Conservation (phyloP, 1,140 invertebrate genomes). For the Diuraphis noxia region DNA sequence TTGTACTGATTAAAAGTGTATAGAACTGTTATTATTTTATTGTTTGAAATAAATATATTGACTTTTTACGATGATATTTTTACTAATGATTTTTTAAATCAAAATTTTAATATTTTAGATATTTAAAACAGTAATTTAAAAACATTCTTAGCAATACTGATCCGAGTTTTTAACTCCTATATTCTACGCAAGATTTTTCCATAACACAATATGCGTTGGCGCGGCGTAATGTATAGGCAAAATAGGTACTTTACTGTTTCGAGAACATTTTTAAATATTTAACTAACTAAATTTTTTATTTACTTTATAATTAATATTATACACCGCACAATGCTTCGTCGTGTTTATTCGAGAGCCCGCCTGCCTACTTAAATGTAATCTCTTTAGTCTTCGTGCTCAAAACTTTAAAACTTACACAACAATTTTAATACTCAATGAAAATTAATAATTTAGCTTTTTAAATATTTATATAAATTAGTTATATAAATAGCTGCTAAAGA, state of each 20-base stretch:
- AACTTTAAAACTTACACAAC: slow-evolving; percentile 3
- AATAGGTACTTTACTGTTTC: background rate
- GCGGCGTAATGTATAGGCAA: background rate
- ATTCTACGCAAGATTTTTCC: background rate
- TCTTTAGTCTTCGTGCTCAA: too few relatives aligned
- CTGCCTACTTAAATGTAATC: background rate
- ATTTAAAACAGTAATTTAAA: background rate
- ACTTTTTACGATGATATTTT: background rate
- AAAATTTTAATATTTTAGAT: background rate
- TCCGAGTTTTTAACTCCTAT: background rate
- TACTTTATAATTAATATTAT: background rate
- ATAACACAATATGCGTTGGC: background rate
- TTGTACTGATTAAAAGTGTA: background rate
- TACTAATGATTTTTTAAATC: background rate
- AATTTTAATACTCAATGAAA: background rate
- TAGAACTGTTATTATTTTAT: background rate
- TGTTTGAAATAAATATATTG: background rate
- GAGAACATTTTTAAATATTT: background rate
- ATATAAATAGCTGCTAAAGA: background rate
- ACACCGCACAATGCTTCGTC: background rate
- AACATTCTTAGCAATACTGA: background rate
- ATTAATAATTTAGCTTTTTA: slow-evolving; percentile 3
- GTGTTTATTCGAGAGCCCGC: background rate
- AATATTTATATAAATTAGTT: background rate
- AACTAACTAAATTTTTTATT: background rate